Evolutionary conservation across 2,797 vertebrate genomes (phyloP), one percentile per base, ranked within the genome.

Genomic region (Acropternis orthonyx): DNA sequence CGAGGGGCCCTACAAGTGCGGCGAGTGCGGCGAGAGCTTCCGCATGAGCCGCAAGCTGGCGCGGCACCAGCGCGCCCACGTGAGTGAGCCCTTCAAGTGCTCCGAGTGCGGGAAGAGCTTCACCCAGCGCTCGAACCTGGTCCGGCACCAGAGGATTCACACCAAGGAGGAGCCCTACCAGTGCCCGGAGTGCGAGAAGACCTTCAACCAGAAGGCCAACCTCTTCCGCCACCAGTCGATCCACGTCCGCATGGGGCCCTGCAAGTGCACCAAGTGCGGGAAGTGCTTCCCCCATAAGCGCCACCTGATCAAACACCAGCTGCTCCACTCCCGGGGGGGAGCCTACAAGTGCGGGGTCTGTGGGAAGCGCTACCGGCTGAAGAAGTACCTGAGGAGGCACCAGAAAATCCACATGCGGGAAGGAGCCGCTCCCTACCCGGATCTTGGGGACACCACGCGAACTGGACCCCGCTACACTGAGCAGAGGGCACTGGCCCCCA

Each of bases 151-250:
- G 95, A 98, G 98, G 8, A 98, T 99, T 51, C 99, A 99, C 97
- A 98, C 98, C 1, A 98, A 98, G 14, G 97, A 97, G 69, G 97
- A 98, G 59, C 99, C 99, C 4, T 98, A 98, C 43, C 98, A 98
- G 95, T 99, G 99, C 17, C 67, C 95, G 0, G 98, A 98, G 83
- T 99, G 99, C 0, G 98, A 98, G 20, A 97, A 98, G 95, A 98
- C 98, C 14, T 99, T 99, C 27, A 98, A 98, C 91, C 98, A 98
- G 98, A 98, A 98, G 0, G 98, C 98, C 34, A 98, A 98, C n/a
- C 98, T 99, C 24, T 97, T 98, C 14, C 97, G 98, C 1, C 98
- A 99, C 96, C 98, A 98, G 94, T 98, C 97, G 21, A 86, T 98
- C 66, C 99, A 99, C 27, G 65, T 95, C 49, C 98, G 97, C 66